Conservation (phyloP, 2,113 vertebrate genomes). For the Thryonomys swinderianus region DNA sequence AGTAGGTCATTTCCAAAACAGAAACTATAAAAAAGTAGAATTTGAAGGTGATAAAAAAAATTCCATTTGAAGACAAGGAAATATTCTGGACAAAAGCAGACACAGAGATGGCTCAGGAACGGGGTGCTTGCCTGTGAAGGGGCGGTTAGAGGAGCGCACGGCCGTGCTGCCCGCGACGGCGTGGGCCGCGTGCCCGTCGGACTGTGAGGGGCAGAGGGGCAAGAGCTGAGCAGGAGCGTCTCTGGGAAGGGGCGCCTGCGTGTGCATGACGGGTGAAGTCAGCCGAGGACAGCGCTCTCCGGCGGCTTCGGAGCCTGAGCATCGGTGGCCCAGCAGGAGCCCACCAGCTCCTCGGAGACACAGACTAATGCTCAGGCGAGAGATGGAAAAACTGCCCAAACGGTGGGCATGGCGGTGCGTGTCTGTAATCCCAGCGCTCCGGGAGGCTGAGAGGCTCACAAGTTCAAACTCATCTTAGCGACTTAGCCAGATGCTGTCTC, state of each 20-base stretch:
- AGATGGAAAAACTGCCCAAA: background rate
- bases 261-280: background rate
- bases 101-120: background rate
- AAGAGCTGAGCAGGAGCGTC: background rate
- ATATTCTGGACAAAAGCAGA: background rate
- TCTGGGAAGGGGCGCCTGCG: background rate
- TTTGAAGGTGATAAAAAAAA: background rate
- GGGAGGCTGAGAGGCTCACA: background rate
- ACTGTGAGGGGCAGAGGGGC: background rate
- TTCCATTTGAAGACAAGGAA: background rate
- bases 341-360: background rate
- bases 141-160: background rate
- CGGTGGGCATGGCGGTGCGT: background rate
- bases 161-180: background rate
- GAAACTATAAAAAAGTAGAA: background rate
- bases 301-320: background rate
- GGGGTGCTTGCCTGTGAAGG: background rate
- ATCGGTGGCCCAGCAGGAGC: background rate
- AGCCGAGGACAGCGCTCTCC: background rate
- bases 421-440: background rate
- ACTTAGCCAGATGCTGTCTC: background rate
- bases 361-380: background rate
- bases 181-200: background rate
- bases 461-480: background rate
- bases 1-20: slow-evolving; percentile 6